Base-by-base conservation (phyloP, 2,797 vertebrate species). In the Sparus aurata region DNA sequence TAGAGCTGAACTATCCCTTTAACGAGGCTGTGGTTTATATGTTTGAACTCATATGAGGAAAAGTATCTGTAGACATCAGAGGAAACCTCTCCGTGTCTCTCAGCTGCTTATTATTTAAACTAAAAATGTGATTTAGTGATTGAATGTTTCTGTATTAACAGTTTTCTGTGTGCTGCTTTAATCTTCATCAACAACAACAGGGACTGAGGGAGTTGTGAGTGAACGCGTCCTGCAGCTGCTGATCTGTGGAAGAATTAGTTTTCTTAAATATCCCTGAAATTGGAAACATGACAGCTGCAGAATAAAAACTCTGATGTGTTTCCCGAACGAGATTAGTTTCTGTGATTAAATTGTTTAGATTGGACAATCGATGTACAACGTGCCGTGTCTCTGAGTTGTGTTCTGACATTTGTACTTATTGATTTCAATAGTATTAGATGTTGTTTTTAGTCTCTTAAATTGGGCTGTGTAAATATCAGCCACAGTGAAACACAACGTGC, bases 381-480 rank as follows among this genome's bases (percentile, higher is more conserved):
- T 23, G 57, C 13, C 12, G 11, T 47, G 12, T 83, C 77, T 75
- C 55, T 64, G 63, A 57, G 69, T 73, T 20, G 43, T 73, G 77
- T 86, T 89, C 38, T 89, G 87, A 89, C 86, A 88, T 89, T 90
- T 84, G 74, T 30, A 60, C 77, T 15, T 7, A 90, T 89, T 69
- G 88, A 91, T 89, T 89, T 75, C 17, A 70, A 77, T 64, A 58
- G 75, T 69, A 71, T 87, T 52, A 69, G 75, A 59, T 73, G 82
- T 82, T 78, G 55, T 63, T 87, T 86, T 84, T 77, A 79, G 86
- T 70, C 55, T 2, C 74, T 88, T 81, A 82, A 91, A 90, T 91
- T 90, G 84, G 65, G 68, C 73, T 25, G 68, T 76, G 84, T 78
- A 89, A 91, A 86, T 79, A 87, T 73, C 84, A 75, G 59, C 20